A percentile compares a stretch with the other conserved stretches of the same genome.
These are phyloP conservation scores for Hipparchia semele DNA, from an alignment of 2,888 invertebrate species.

Conservation along the genomic window DNA sequence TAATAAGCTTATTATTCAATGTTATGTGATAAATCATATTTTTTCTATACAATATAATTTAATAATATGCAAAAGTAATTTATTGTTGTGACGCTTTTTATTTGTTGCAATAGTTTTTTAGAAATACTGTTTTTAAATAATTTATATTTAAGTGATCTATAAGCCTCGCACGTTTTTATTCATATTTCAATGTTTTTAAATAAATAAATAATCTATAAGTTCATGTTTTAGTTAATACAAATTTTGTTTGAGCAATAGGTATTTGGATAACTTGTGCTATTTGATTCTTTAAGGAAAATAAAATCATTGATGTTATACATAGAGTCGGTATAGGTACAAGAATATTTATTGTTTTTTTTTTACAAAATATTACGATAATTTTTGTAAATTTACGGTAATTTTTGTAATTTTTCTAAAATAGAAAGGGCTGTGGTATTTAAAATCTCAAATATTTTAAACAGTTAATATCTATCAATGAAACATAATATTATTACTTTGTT, in stretches of 20 bases:
- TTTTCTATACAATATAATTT: neutral
- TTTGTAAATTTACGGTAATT: too few relatives aligned
- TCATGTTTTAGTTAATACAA: neutral
- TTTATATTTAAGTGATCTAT: neutral
- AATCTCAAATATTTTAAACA: neutral
- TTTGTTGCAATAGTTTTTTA: neutral
- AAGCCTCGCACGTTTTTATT: neutral
- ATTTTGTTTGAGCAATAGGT: too few relatives aligned
- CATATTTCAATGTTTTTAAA: neutral
- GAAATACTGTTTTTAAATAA: neutral
- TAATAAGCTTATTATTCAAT: neutral
- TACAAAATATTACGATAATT: neutral
- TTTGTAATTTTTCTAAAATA: neutral
- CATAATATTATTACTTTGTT: neutral
- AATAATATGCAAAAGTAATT: neutral
- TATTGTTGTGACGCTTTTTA: neutral
- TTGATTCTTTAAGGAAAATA: too few relatives aligned
- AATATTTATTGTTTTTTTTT: neutral
- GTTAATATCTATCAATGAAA: neutral
- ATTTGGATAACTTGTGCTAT: too few relatives aligned
- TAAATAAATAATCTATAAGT: neutral
- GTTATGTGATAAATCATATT: neutral
- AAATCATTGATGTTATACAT: too few relatives aligned
- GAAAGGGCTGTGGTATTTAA: neutral
- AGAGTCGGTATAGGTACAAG: too few relatives aligned